Evolutionary conservation across 1,140 invertebrate species (phyloP).

Genomic region (Teleogryllus occipitalis): DNA sequence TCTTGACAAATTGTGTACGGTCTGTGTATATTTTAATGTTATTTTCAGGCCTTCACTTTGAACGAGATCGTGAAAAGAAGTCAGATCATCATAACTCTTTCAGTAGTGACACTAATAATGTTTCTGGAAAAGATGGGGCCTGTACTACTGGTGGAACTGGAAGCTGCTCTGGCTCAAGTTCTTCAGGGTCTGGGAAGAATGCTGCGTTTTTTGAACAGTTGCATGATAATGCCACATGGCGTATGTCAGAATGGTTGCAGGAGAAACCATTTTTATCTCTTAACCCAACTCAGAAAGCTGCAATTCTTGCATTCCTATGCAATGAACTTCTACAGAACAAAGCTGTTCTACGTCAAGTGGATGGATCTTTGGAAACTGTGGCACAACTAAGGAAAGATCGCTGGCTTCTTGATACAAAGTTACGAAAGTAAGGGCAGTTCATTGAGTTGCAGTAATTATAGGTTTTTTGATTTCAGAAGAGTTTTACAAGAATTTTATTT

Average conservation of each 20-base stretch:
- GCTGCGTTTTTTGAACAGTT: constrained; percentile 65
- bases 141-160: constrained; percentile 29
- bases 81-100: constrained; percentile 19
- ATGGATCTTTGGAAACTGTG: constrained; percentile 63
- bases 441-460: neutral
- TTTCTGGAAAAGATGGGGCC: neutral
- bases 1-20: too few relatives aligned
- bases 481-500: too few relatives aligned
- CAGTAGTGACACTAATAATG: neutral
- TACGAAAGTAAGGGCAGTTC: constrained; percentile 63
- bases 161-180: constrained; percentile 50
- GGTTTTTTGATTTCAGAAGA: too few relatives aligned
- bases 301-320: constrained; percentile 82
- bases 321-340: constrained; percentile 91
- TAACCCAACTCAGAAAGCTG: constrained; percentile 76
- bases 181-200: constrained; percentile 58
- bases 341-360: constrained; percentile 71
- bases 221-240: constrained; percentile 66
- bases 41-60: constrained; percentile 54
- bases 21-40: too few relatives aligned
- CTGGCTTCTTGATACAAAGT: constrained; percentile 77
- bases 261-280: constrained; percentile 78
- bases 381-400: constrained; percentile 68
- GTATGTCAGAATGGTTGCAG: constrained; percentile 61
- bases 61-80: constrained; percentile 61